Base-by-base conservation (phyloP, 2,888 invertebrate genomes). In the Pseudoips prasinana region DNA sequence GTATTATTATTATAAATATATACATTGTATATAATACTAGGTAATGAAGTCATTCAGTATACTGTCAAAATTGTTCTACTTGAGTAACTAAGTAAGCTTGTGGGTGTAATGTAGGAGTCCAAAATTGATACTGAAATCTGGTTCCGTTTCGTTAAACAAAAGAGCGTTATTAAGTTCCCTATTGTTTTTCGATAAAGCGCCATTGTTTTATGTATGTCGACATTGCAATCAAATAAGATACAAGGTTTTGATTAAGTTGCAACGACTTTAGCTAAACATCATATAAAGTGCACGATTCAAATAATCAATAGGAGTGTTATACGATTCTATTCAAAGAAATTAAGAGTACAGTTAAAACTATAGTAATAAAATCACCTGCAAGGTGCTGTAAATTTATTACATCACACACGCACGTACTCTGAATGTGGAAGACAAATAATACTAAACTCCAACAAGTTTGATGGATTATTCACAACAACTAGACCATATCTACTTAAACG, bases 61-160 rank as follows among this genome's bases (percentile, higher is more conserved):
- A 62, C 61, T 62, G 60, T 56, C 66, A 66, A 56, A 46, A 42
- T 23, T 38, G 41, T 54, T 55, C 53, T 49, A 64, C 62, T 72
- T 66, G 57, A 61, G 58, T 63, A 64, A 64, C 46, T 55, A 10
- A 22, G 36, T 25, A 29, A 22, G 30, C 10, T 33, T 25, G 57
- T 80, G 68, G 77, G 78, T 34, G 39, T 67, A 51, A 64, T 64
- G 83, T 81, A 73, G 81, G 80, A 70, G 80, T 72, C 48, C 45
- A 26, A 58, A 69, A 74, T 70, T 69, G 57, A 71, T 71, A 61
- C 62, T 58, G 56, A 75, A 73, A 72, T 64, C 52, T 56, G 41
- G 69, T 73, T 65, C 64, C 70, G 61, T 64, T 65, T 47, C 57
- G 49, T 45, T 64, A 54, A 72, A 72, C 72, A 69, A 65, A n/a